Evolutionary conservation across 2,113 vertebrate species (phyloP).

Genomic region (Corapipo altera): DNA sequence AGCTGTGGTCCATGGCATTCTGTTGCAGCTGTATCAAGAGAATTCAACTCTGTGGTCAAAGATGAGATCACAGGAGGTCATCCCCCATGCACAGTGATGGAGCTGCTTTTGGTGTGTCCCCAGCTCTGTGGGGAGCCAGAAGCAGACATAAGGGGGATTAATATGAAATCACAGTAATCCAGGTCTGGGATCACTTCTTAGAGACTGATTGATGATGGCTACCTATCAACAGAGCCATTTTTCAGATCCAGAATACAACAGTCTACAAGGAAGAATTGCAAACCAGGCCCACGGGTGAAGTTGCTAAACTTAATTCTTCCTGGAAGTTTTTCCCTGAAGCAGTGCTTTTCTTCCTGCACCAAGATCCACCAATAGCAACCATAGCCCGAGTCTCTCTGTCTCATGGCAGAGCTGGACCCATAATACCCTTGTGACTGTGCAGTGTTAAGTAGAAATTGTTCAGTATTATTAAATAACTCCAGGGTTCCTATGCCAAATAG

Average conservation of each 20-base stretch:
- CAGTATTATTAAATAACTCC: neutral
- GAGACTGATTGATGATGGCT: neutral
- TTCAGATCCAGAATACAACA: neutral
- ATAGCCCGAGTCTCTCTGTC: neutral
- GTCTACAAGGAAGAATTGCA: neutral
- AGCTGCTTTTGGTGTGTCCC: neutral
- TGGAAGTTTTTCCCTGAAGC: neutral
- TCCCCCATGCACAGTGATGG: neutral
- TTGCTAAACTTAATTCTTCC: neutral
- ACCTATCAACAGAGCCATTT: neutral
- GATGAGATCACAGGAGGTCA: neutral
- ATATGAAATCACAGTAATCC: neutral
- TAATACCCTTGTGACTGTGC: neutral
- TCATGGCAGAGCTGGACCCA: neutral
- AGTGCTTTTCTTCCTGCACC: neutral
- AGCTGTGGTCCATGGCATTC: neutral
- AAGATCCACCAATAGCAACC: accelerated
- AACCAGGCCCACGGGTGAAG: neutral
- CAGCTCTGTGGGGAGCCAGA: neutral
- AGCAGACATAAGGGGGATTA: neutral
- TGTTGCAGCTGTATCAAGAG: neutral
- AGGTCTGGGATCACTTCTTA: neutral
- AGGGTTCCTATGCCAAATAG: neutral
- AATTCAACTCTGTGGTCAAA: neutral
- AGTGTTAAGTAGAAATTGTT: neutral